Percentiles rank a stretch among this genome's conserved stretches.
Evolutionary conservation across 2,113 vertebrate genomes (phyloP).

Genomic region (Urocynchramus pylzowi): DNA sequence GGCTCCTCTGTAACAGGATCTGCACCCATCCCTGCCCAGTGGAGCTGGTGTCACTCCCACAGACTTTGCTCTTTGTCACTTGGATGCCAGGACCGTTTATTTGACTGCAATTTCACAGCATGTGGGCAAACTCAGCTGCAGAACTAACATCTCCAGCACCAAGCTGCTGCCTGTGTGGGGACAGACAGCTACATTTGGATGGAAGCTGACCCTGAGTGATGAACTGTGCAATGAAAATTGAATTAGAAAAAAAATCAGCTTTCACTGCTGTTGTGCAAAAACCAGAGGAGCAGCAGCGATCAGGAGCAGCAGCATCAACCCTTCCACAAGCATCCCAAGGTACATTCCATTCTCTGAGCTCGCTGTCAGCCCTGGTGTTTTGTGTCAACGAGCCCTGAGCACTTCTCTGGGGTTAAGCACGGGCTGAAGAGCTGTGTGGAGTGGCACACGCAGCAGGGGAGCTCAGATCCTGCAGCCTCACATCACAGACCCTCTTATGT

Average conservation of each 20-base stretch:
- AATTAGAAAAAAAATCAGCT: background rate
- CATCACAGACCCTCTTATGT: fast-evolving
- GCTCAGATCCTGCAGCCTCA: background rate
- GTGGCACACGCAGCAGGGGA: fast-evolving
- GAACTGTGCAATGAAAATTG: background rate
- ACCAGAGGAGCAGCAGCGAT: background rate
- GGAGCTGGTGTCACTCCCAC: background rate
- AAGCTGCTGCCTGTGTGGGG: background rate
- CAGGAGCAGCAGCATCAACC: background rate
- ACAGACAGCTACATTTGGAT: background rate
- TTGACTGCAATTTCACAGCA: background rate
- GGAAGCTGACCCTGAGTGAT: background rate
- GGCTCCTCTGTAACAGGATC: background rate
- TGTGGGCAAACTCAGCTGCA: background rate
- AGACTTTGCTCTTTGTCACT: background rate
- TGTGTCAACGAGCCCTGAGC: background rate
- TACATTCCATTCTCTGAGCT: background rate
- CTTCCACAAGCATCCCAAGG: background rate
- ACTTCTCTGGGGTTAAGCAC: background rate
- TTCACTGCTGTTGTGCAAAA: background rate
- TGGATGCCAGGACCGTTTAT: background rate
- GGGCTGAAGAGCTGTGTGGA: background rate
- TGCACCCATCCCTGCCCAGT: background rate
- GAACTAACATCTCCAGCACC: background rate
- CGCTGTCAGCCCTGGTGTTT: background rate